Evolutionary conservation across 2,797 vertebrate species (phyloP).

Genomic region (Apodemus agrarius): DNA sequence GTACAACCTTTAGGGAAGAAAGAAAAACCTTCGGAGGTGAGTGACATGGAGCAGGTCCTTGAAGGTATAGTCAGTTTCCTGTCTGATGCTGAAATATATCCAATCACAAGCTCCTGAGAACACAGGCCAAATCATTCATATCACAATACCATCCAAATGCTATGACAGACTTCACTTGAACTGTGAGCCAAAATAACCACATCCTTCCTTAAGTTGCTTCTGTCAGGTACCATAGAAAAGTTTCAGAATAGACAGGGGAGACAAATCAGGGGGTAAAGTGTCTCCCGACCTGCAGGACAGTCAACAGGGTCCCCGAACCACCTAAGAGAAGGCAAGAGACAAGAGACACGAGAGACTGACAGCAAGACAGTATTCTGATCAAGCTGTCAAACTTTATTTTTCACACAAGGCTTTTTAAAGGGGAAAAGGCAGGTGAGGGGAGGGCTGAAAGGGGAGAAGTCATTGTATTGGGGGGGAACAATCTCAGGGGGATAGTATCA

Average conservation of each 20-base stretch:
- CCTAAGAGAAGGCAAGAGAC: too few relatives aligned
- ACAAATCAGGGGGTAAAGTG: neutral
- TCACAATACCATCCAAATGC: too few relatives aligned
- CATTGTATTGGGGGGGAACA: too few relatives aligned
- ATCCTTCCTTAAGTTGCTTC: neutral
- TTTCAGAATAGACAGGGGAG: neutral
- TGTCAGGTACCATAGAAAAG: neutral
- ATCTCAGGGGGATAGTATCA: too few relatives aligned
- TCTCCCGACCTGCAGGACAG: too few relatives aligned
- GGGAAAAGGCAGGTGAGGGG: too few relatives aligned
- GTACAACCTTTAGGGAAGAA: neutral
- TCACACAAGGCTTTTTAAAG: too few relatives aligned
- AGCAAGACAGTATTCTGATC: too few relatives aligned
- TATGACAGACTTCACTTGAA: neutral
- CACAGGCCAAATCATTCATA: neutral
- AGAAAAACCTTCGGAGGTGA: neutral
- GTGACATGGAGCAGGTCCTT: neutral
- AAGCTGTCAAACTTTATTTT: too few relatives aligned
- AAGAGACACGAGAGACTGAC: too few relatives aligned
- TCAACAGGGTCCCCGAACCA: too few relatives aligned
- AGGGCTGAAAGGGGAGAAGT: too few relatives aligned
- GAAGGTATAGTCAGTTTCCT: neutral
- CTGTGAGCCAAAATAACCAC: neutral
- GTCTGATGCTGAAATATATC: neutral
- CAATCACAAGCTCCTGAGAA: neutral